Conservation (phyloP, 1,140 invertebrate species). For the Arctopsyche grandis region DNA sequence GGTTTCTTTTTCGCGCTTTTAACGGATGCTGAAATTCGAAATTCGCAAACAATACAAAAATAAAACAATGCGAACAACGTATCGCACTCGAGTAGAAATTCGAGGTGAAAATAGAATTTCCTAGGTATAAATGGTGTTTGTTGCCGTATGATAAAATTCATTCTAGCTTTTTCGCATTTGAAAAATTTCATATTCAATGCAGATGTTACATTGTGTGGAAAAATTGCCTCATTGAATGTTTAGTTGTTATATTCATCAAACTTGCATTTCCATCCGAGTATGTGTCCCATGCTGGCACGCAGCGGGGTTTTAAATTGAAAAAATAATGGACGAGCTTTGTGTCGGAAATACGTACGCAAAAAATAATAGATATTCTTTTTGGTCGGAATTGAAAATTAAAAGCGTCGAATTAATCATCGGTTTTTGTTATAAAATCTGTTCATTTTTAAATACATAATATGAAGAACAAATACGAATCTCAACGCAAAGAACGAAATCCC, state of each 20-base stretch:
- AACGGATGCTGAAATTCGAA: not conserved
- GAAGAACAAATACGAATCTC: not conserved
- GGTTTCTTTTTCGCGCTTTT: no score
- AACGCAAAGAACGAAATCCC: constrained; percentile 10
- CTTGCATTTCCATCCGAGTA: no score
- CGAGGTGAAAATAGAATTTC: not conserved
- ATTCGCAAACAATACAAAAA: not conserved
- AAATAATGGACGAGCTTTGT: no score
- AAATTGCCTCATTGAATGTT: not conserved
- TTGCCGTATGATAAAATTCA: constrained; percentile 2
- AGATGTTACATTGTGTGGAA: not conserved
- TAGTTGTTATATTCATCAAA: not conserved
- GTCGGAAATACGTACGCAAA: no score
- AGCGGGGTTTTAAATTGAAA: no score
- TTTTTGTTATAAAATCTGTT: not conserved
- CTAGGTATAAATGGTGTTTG: not conserved
- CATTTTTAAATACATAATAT: not conserved
- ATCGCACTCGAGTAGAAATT: not conserved
- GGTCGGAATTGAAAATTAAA: not conserved
- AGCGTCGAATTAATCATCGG: not conserved
- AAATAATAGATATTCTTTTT: no score
- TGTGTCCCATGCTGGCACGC: no score
- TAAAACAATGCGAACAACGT: not conserved
- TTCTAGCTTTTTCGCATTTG: not conserved
- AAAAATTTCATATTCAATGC: constrained; percentile 1